phyloP scores from a whole-genome alignment of 2,888 invertebrate species.

The Seira ritae region DNA sequence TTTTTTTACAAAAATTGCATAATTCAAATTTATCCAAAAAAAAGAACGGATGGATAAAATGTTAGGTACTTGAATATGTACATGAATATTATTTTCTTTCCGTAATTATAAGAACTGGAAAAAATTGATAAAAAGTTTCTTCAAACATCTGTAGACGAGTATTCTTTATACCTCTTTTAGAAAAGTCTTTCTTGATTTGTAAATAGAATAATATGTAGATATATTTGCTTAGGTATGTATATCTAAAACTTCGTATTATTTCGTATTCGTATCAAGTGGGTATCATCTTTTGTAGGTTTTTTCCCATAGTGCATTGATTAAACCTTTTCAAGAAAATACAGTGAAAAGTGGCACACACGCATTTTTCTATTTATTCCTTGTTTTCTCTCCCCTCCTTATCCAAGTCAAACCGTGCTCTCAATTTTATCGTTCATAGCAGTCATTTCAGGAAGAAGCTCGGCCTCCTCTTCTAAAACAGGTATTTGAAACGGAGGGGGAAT shows the following conservation, averaged over 20 bases:
- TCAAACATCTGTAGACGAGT: constrained; percentile 4
- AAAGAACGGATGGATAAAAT: constrained; percentile 39
- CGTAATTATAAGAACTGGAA: too few relatives aligned
- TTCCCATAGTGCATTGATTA: neutral
- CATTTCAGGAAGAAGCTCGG: constrained; percentile 71
- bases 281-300: neutral
- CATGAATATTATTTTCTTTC: neutral
- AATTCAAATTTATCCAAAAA: constrained; percentile 19
- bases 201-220: constrained; percentile 18
- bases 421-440: constrained; percentile 73
- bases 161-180: neutral
- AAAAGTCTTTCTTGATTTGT: constrained; percentile 19
- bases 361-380: constrained; percentile 7
- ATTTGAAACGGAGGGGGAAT: constrained; percentile 71
- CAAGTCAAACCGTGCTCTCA: constrained; percentile 73
- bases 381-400: constrained; percentile 1
- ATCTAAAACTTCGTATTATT: too few relatives aligned
- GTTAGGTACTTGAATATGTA: constrained; percentile 50
- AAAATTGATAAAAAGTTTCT: neutral
- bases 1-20: too few relatives aligned
- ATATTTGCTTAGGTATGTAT: too few relatives aligned
- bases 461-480: constrained; percentile 72
- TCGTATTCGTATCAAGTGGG: too few relatives aligned
- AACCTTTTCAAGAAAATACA: constrained; percentile 6
- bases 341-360: constrained; percentile 39